A percentile compares a stretch with the other conserved stretches of the same genome.
Evolutionary conservation across 2,888 invertebrate genomes (phyloP).

Genomic region (Diarsia dahlii): DNA sequence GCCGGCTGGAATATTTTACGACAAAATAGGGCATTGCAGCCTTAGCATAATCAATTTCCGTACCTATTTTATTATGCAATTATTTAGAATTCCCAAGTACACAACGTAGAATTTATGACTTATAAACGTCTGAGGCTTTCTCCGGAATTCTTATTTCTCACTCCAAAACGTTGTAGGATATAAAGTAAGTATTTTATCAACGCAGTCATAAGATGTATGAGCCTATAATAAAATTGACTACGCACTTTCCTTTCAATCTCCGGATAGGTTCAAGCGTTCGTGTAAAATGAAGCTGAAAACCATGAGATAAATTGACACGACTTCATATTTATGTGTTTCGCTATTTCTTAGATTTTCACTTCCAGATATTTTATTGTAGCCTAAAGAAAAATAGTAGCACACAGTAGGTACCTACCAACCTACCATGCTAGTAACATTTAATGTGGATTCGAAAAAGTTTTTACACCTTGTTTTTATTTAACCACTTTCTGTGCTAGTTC

Average conservation of each 20-base stretch:
- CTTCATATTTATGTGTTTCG: conserved; percentile 13
- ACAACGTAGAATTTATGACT: conserved; percentile 41
- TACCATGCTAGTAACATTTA: no score
- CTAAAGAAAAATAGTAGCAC: no score
- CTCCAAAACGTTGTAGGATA: conserved; percentile 31
- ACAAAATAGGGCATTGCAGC: not conserved
- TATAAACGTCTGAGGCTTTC: conserved; percentile 18
- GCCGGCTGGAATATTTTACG: conserved; percentile 11
- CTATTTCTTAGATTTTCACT: conserved; percentile 7
- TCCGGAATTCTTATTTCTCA: conserved; percentile 38
- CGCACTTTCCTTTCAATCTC: conserved; percentile 44
- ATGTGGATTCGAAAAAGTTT: no score
- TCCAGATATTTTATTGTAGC: not conserved
- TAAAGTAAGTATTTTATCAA: conserved; percentile 58
- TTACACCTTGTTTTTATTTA: no score
- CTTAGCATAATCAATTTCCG: conserved; percentile 23
- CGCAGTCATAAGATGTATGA: conserved; percentile 44
- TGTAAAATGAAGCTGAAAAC: conserved; percentile 29
- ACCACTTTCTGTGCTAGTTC: no score
- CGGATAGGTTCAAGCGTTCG: conserved; percentile 24
- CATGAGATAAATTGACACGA: conserved; percentile 35
- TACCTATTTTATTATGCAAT: conserved; percentile 34
- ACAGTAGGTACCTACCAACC: no score
- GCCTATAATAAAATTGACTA: conserved; percentile 52
- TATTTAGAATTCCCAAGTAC: conserved; percentile 35